Percentiles rank a stretch among this genome's conserved stretches.
Conservation (phyloP, 2,113 vertebrate genomes). For the Colaptes auratus region DNA sequence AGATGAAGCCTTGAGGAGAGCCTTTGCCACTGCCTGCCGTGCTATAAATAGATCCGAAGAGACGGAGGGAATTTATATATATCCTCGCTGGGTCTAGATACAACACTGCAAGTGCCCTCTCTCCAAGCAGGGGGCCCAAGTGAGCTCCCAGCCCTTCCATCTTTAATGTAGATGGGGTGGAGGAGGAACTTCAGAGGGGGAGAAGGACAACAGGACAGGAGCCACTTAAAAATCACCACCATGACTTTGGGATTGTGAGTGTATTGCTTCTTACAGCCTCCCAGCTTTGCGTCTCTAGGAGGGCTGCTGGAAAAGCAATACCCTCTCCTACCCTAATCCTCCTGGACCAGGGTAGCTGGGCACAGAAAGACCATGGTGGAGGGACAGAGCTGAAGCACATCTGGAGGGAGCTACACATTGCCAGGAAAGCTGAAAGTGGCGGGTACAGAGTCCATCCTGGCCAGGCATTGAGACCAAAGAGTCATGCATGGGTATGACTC, state of each 20-base stretch:
- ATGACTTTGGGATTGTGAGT: rapidly evolving
- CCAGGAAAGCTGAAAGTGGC: neutral
- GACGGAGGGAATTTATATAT: constrained; percentile 63
- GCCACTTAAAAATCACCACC: neutral
- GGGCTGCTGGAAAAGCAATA: neutral
- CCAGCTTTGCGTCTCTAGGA: neutral
- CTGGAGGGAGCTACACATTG: neutral
- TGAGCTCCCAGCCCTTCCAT: constrained; percentile 56
- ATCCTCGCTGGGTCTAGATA: constrained; percentile 52
- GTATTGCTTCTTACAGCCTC: neutral
- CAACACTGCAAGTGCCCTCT: constrained; percentile 62
- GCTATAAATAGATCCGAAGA: constrained; percentile 58
- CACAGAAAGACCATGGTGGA: rapidly evolving
- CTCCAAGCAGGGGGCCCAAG: constrained; percentile 29
- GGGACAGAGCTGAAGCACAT: neutral
- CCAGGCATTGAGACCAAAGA: neutral
- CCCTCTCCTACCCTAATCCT: neutral
- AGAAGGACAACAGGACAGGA: neutral
- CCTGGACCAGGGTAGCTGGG: neutral
- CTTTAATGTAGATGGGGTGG: neutral
- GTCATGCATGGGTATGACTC: constrained; percentile 15
- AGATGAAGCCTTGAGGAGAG: constrained; percentile 67
- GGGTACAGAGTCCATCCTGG: neutral
- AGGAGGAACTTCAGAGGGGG: neutral
- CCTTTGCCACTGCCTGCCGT: constrained; percentile 60